Evolutionary conservation across 35 echinoderm and acorn worm species (phyloP).

Genomic region (Stichopus chloronotus): DNA sequence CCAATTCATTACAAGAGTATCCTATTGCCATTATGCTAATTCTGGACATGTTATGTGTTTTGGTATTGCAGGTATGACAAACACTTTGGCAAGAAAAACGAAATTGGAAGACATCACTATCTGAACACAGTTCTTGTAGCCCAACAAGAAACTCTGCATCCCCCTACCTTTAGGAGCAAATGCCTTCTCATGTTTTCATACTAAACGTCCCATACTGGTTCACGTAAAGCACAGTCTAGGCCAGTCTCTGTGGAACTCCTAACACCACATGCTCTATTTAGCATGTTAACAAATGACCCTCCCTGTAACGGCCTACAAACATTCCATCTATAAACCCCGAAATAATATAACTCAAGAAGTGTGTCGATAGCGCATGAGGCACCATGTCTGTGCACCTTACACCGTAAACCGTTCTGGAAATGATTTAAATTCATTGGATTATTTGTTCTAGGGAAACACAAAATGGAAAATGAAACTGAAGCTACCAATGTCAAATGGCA

Average conservation of each 20-base stretch:
- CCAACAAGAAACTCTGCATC: constrained; percentile 34
- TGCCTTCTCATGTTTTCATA: neutral
- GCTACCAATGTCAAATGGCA: too few relatives aligned
- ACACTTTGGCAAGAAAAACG: neutral
- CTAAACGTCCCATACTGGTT: neutral
- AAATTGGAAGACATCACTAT: neutral
- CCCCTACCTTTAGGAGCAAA: constrained; percentile 3
- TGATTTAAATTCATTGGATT: neutral
- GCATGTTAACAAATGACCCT: neutral
- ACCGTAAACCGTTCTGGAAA: constrained; percentile 22
- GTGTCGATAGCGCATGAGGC: constrained; percentile 20
- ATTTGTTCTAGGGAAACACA: neutral
- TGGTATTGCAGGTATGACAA: neutral
- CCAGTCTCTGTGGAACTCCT: neutral
- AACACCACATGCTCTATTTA: neutral
- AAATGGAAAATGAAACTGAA: neutral
- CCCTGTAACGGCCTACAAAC: neutral
- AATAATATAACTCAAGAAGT: neutral
- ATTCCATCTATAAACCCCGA: neutral
- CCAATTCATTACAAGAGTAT: neutral
- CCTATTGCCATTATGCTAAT: neutral
- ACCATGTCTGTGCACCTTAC: neutral
- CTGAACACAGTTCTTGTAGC: neutral
- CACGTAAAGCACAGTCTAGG: neutral
- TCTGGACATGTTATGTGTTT: neutral